Base-by-base conservation (phyloP, 2,888 invertebrate species). In the Beris morrisii region DNA sequence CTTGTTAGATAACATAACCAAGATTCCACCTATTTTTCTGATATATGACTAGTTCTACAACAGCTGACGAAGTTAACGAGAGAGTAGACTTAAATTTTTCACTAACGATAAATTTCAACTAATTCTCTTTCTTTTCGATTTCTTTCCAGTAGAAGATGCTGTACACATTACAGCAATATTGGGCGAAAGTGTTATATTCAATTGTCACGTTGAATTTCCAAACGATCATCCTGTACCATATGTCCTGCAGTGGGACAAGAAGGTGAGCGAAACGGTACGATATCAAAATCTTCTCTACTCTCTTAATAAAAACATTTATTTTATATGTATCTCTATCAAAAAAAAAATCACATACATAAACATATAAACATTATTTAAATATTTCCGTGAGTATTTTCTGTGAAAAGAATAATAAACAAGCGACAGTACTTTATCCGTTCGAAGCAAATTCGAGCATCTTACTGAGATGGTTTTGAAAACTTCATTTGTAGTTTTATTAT, bases 161-260 rank as follows among this genome's bases (percentile, higher is more conserved):
- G 92, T 93, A 82, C 94, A 94, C 86, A 95, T 96, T 86, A 95
- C 96, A 81, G 95, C 97, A 76, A 95, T 95, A 84, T 88, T 96
- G 79, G 96, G 96, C 81, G 95, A 96, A 85, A 93, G 93, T 82
- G 95, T 96, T 84, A 92, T 96, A 82, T 93, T 97, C 87, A 95
- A 95, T 86, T 97, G 97, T 85, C 93, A 94, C 85, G 94, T 97
- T 84, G 93, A 95, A 84, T 96, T 95, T 84, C 93, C 95, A 82
- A 92, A 93, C 83, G 92, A 94, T 84, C 90, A 93, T 84, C 92
- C 94, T 80, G 93, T 95, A 85, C 94, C 95, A 84, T 95, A 95
- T 86, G 95, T 97, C 85, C 90, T 97, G 83, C 95, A 95, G 87
- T 97, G 97, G 97, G 93, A 94, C 89, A 97, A 96, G 91, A 94